phyloP scores from a whole-genome alignment of 2,888 invertebrate genomes.

The Cenopis cana region DNA sequence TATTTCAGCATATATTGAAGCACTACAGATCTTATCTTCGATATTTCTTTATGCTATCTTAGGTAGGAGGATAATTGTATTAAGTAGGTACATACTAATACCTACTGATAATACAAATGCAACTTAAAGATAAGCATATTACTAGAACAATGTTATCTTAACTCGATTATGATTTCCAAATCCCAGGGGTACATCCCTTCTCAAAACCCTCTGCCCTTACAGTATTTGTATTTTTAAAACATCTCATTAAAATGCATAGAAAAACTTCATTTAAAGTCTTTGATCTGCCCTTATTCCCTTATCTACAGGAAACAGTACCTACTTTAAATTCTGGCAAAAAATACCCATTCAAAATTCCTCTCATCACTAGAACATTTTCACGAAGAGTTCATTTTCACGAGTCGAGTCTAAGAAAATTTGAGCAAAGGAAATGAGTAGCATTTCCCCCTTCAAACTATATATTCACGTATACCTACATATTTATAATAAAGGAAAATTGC shows the following conservation, averaged over 20 bases:
- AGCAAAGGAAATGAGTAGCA: constrained; percentile 63
- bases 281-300: constrained; percentile 49
- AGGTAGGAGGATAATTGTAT: too few relatives aligned
- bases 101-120: not conserved
- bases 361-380: constrained; percentile 12
- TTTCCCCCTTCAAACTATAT: constrained; percentile 53
- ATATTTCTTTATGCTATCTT: too few relatives aligned
- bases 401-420: constrained; percentile 22
- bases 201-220: constrained; percentile 25
- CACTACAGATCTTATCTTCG: too few relatives aligned
- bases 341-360: constrained; percentile 14
- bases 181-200: constrained; percentile 17
- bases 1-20: too few relatives aligned
- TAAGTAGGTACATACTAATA: too few relatives aligned
- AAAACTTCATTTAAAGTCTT: constrained; percentile 40
- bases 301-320: constrained; percentile 47
- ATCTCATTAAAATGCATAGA: constrained; percentile 54
- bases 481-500: constrained; percentile 78
- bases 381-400: constrained; percentile 26
- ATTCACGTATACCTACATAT: constrained; percentile 51
- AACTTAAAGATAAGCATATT: not conserved
- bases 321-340: constrained; percentile 14
- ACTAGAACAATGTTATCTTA: constrained; percentile 17
- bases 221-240: constrained; percentile 37
- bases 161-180: constrained; percentile 15